These are phyloP conservation scores for Nyleta sp. DNA, from an alignment of 2,888 invertebrate species.

Conservation along the genomic window DNA sequence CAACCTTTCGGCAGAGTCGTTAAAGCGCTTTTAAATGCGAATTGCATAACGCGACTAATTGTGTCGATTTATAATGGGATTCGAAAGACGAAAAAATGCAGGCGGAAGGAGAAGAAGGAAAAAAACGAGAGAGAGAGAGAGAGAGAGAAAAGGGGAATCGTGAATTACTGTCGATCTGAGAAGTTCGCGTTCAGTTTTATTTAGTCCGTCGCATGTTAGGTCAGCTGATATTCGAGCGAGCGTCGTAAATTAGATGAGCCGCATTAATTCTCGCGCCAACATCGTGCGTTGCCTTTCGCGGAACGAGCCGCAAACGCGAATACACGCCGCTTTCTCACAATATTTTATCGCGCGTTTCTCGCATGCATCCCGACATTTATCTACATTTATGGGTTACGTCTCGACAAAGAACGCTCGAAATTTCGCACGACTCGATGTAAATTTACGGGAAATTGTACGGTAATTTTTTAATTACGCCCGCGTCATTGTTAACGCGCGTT, in stretches of 20 bases:
- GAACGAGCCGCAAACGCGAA: conserved; percentile 37
- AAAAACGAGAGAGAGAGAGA: neutral
- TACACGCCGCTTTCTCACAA: conserved; percentile 51
- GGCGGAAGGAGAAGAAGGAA: neutral
- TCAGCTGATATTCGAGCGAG: conserved; percentile 52
- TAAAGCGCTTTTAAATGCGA: neutral
- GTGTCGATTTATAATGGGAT: neutral
- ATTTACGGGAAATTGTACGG: no score
- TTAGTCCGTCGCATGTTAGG: conserved; percentile 51
- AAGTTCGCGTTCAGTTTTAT: conserved; percentile 15
- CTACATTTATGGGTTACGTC: conserved; percentile 27
- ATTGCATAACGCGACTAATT: conserved; percentile 10
- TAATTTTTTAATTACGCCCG: no score
- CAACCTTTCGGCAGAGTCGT: conserved; percentile 1
- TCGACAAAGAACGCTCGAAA: conserved; percentile 10
- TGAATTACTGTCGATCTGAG: conserved; percentile 11
- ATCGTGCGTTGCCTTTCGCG: conserved; percentile 50
- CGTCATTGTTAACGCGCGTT: no score
- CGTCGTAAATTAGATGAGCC: conserved; percentile 60
- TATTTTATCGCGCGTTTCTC: conserved; percentile 50
- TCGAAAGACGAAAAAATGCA: neutral
- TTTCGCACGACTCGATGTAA: neutral
- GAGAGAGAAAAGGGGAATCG: neutral
- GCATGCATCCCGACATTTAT: conserved; percentile 37
- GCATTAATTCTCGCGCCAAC: conserved; percentile 57